Base-by-base conservation (phyloP, 2,888 invertebrate genomes). In the Sericinus montela region DNA sequence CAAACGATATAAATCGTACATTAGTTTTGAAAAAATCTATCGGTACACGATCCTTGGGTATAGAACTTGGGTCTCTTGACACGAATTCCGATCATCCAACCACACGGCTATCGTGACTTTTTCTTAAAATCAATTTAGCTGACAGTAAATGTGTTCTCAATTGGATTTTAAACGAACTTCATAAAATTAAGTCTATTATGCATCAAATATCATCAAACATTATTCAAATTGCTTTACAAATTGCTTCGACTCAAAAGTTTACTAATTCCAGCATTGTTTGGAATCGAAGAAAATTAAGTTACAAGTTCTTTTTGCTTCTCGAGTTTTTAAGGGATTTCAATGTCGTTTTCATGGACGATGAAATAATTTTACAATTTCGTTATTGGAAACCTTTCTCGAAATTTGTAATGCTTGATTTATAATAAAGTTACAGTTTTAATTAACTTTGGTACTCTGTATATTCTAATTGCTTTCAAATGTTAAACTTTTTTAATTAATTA, bases 361-460 rank as follows among this genome's bases (percentile, higher is more conserved):
- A 19, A 39, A 49, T 44, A 34, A 44, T 16, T 44, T 49, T 44
- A 39, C 39, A 44, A 49, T 49, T 49, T 44, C 19, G 35, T 49
- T 44, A 29, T 49, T 43, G 38, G 30, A 48, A 48, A 48, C 48
- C 42, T 48, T 48, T 25, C 32, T 35, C 10, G 14, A 15, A 48
- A 38, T 32, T 38, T 43, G 43, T 43, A 43, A 38, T 28, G 38
- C 32, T 48, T 39, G 48, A 48, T 44, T 44, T 44, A 48, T 44
- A 42, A n/a, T 2, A 6, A 28, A 34, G 34, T 28, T 28, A 44
- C 32, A 23, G 34, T 34, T 44, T 44, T 44, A 48, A 48, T 44
- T 48, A 44, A 48, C 25, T 48, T 48, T 48, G 13, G 36, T 28
- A 9, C 30, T 43, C 9, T 39, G 11, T 28, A 16, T 36, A 16